Evolutionary conservation across 2,797 vertebrate genomes (phyloP), one percentile per base, ranked within the genome.

Genomic region (Pachyuromys duprasi): DNA sequence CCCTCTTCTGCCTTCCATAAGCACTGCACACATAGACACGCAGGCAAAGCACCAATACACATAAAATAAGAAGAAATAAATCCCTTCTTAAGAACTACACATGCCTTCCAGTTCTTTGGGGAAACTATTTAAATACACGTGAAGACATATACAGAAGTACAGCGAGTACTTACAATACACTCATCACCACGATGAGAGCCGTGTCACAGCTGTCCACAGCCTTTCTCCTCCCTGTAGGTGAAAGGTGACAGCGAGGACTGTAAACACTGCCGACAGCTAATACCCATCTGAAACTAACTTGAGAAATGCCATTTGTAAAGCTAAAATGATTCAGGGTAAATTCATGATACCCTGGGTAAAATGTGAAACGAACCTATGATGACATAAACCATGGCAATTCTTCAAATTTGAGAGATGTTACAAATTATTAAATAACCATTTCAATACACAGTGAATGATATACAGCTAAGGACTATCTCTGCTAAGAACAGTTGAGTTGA

Each of bases 131-230:
- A 93, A 91, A 94, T 24, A 89, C 57, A 91, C 91, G 60, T 75
- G 69, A 63, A 79, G 62, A 69, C 33, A 33, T 62, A 81, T 94
- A 49, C 39, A 93, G 94, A 95, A 65, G 13, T 2, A 26, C n/a
- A 89, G 78, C 18, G 86, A 97, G 76, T 98, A 98, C 98, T 98
- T 98, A 99, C 98, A 98, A 98, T 96, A 99, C 84, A 80, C 98
- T 99, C 98, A 98, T 98, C 89, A 98, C 95, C 95, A 98, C 94
- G 95, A 98, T 98, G 79, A 98, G 98, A 92, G 95, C 79, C 0
- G 96, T 97, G 94, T 98, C 98, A 95, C 84, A 98, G 89, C 89
- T 98, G 96, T 97, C 96, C 92, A 93, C 82, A 87, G 98, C 97
- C 91, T 97, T 98, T 96, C 98, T 98, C 95, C 98, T 98, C 97